Evolutionary conservation across 2,113 vertebrate species (phyloP), one percentile per base, ranked within the genome.

Genomic region (Sinocyclocheilus anophthalmus): DNA sequence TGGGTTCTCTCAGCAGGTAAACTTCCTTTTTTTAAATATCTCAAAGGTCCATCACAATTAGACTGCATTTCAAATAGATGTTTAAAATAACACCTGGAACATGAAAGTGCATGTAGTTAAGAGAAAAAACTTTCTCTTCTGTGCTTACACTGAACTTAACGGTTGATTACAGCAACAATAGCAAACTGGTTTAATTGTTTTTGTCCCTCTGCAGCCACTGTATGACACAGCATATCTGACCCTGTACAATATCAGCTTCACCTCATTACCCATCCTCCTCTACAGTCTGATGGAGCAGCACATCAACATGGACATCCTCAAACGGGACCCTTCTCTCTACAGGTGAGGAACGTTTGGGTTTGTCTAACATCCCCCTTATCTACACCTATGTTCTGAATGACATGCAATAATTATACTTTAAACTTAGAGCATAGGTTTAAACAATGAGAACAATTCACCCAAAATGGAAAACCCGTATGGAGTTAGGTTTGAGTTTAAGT

Each of bases 231-330:
- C 98, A 12, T 99, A 98, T 93, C 93, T 99, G 92, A 99, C 98
- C 22, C 94, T 99, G 85, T 99, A 99, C 95, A 99, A 99, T 94
- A 99, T 99, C 96, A 99, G 98, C 94, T 99, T 99, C 92, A 99
- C 98, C 7, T 99, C 98, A 78, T 96, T 99, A 88, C 98, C 98
- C 88, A 98, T 99, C 88, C 96, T 99, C 76, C 93, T 98, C 87
- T 98, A 98, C 76, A 97, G 98, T 90, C 96, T 99, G 57, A 96
- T 97, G 84, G 98, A 99, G 92, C 98, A 99, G 90, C 98, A 99
- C 84, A 95, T 99, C 72, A 93, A 96, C 91, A 93, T 94, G 85
- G 98, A 99, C 55, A 95, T 96, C 48, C 96, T 99, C 87, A 97
- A 95, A 93, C 96, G 96, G 90, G 97, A 99, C 90, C 98, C 98